Conservation (phyloP, 2,113 vertebrate species). For the Apodemus sylvaticus region DNA sequence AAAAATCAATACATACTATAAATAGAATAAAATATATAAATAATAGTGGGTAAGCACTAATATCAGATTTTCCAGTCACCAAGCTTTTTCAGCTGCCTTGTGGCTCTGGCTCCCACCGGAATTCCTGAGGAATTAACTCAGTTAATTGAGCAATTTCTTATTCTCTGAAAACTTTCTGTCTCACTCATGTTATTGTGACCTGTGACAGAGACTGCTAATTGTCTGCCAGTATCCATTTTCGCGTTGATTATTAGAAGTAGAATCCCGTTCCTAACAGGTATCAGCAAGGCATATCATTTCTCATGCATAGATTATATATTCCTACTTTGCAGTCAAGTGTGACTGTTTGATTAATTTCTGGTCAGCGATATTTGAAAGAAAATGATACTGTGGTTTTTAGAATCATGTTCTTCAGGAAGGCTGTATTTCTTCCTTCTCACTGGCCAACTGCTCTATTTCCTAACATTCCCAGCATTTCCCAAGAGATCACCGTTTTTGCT, state of each 20-base stretch:
- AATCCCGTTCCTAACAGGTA: neutral
- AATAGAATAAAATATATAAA: neutral
- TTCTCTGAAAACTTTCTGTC: conserved; percentile 33
- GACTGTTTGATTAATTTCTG: conserved; percentile 25
- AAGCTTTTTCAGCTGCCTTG: neutral
- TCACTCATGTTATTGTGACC: neutral
- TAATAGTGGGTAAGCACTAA: neutral
- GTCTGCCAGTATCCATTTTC: neutral
- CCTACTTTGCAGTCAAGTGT: neutral
- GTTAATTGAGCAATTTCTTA: neutral
- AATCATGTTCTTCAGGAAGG: neutral
- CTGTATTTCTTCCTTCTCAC: neutral
- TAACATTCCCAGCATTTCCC: neutral
- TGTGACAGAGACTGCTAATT: conserved; percentile 8
- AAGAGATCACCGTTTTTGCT: no score
- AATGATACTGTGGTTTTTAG: neutral
- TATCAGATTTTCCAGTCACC: neutral
- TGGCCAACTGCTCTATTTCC: neutral
- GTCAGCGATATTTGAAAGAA: conserved; percentile 14
- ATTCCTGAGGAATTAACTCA: neutral
- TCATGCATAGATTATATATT: neutral
- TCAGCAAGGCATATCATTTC: neutral
- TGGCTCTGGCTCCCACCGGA: neutral
- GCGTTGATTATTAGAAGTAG: neutral
- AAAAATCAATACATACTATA: conserved; percentile 43